A percentile compares a stretch with the other conserved stretches of the same genome.
phyloP scores from a whole-genome alignment of 1,140 invertebrate genomes.

The Schlechtendalia chinensis region DNA sequence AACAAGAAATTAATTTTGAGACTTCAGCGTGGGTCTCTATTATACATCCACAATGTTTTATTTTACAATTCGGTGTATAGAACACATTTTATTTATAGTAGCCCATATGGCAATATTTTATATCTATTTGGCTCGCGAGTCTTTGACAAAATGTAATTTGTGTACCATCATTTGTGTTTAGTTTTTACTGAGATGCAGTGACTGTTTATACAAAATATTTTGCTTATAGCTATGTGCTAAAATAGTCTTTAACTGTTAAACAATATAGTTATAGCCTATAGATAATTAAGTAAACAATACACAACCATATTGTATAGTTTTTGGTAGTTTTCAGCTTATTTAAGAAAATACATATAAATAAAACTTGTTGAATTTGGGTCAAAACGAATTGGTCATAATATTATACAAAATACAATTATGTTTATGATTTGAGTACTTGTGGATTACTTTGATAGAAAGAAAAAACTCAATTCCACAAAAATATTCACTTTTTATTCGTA shows the following conservation, averaged over 20 bases:
- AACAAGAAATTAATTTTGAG: conserved; percentile 17
- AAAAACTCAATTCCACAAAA: no score
- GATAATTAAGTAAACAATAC: not conserved
- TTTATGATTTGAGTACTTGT: no score
- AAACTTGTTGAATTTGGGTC: not conserved
- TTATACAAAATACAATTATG: no score
- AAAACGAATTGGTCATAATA: not conserved
- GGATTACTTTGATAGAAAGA: no score
- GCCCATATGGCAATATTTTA: conserved; percentile 14
- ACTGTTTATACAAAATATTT: conserved; percentile 22
- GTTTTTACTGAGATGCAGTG: not conserved
- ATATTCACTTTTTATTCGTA: no score
- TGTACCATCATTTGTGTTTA: conserved; percentile 20
- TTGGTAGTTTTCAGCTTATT: not conserved
- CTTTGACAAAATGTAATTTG: conserved; percentile 17
- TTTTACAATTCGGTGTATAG: not conserved
- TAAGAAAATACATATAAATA: not conserved
- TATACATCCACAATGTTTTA: not conserved
- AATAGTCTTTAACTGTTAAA: not conserved
- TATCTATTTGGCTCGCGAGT: not conserved
- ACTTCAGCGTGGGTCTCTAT: not conserved
- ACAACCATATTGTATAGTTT: not conserved
- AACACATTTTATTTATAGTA: conserved; percentile 34
- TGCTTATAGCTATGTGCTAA: not conserved
- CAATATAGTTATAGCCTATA: not conserved